Base-by-base conservation (phyloP, 2,888 invertebrate species). In the Troilus luridus region DNA sequence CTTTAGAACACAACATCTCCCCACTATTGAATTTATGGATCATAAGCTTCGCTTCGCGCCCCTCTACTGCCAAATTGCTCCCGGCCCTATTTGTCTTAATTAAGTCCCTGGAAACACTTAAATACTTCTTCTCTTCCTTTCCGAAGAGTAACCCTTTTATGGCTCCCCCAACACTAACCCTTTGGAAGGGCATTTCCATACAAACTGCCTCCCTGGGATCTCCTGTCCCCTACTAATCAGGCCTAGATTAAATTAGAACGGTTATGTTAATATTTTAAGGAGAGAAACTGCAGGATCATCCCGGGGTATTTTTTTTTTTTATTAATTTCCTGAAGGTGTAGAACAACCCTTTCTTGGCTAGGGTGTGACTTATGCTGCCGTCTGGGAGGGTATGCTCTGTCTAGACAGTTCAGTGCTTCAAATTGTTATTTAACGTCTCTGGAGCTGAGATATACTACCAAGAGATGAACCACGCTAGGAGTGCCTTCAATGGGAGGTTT, bases 71-170 rank as follows among this genome's bases (percentile, higher is more conserved):
- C 88, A 91, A 91, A 91, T 91, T 89, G 88, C 91, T 81, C 91
- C 91, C 58, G 19, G 62, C 92, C 91, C 92, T 92, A 92, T 92
- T 92, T 92, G 92, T 92, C 92, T 92, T 92, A 92, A 92, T 92
- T 92, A 92, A 92, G 91, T 60, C 91, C 91, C 90, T 72, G 3
- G 88, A 41, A 91, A 91, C 91, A 91, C 91, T 92, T 91, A 91
- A 91, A 91, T 90, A 91, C 91, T 91, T 91, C 91, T 91, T 91
- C 91, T 62, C 56, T 89, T 90, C 88, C 67, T 88, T 88, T 81
- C 72, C 88, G 27, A 85, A 85, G 64, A 85, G 85, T 88, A 60
- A 88, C 91, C 88, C 88, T 88, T 91, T 91, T 91, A 91, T 91
- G 67, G 72, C 59, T 88, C 90, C 90, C 90, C 62, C 21, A 90